phyloP scores from a whole-genome alignment of 2,797 vertebrate genomes.

The Tenualosa thibaudeaui region DNA sequence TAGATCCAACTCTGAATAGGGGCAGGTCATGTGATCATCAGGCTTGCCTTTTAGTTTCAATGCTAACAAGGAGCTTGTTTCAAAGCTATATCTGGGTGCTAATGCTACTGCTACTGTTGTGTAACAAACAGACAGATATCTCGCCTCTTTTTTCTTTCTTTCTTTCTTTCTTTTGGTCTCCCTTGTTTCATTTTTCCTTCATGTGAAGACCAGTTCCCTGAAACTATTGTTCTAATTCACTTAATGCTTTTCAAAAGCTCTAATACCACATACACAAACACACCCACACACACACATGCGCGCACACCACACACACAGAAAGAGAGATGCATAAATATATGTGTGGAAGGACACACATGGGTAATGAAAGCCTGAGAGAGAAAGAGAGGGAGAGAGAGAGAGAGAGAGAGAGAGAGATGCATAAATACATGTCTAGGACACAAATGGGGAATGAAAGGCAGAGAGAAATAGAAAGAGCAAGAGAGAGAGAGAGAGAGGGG shows the following conservation, averaged over 20 bases:
- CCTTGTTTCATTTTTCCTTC: not conserved
- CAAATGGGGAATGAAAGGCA: not conserved
- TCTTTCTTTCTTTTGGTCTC: not conserved
- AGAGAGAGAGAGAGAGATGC: not conserved
- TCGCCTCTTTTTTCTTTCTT: not conserved
- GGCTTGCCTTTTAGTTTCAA: not conserved
- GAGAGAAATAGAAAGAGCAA: not conserved
- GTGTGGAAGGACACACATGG: constrained; percentile 6
- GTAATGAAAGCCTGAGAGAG: constrained; percentile 25
- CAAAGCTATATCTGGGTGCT: not conserved
- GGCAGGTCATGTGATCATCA: not conserved
- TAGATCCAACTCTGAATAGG: not conserved
- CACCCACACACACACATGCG: constrained; percentile 43
- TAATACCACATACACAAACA: constrained; percentile 28
- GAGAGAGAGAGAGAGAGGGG: not conserved
- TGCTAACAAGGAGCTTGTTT: not conserved
- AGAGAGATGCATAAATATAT: too few relatives aligned
- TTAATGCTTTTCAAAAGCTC: not conserved
- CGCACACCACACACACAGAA: too few relatives aligned
- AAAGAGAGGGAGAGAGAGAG: not conserved
- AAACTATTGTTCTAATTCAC: constrained; percentile 14
- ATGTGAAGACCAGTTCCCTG: constrained; percentile 20
- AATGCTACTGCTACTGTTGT: not conserved
- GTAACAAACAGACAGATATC: not conserved
- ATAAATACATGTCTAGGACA: not conserved